Evolutionary conservation across 2,888 invertebrate species (phyloP), one percentile per base, ranked within the genome.

Genomic region (Hyalella azteca): DNA sequence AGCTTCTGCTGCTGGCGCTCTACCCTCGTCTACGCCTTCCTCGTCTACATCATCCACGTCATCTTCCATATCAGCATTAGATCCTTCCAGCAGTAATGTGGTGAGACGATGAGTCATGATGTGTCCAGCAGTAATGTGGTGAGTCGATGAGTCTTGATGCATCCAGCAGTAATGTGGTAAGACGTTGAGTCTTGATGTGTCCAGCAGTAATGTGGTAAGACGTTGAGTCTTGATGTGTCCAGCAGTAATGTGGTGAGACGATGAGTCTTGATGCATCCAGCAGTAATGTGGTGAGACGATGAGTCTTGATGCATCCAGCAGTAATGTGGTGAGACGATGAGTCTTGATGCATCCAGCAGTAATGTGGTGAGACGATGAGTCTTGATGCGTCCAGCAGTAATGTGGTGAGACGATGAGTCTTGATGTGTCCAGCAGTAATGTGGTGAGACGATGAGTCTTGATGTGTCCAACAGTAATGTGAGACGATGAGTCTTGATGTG

Each of bases 51-150:
- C 66, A 13, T 66, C 66, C 66, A 66, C 66, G 11, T 36, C 66
- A 32, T 66, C 66, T 36, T 66, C 66, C 66, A 66, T 66, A 32
- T 66, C 66, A 36, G 66, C 66, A n/a, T 19, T 66, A 36, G 66
- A 66, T 19, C 66, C 66, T n/a, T 36, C 36, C 66, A 36, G 19
- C 66, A 66, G 66, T 22, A 66, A 19, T 66, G 66, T 59, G 59
- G 54, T 54, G 11, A 54, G 54, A 15, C n/a, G 9, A 45, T 45
- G 45, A n/a, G n/a, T n/a, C n/a, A n/a, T n/a, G 22, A 54, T 22
- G 15, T 22, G 15, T 7, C 15, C 11, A 45, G 45, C 45, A 45
- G 45, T 45, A 45, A 15, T 45, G 45, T 59, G 59, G 59, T 59
- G 59, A 59, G 59, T 13, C 11, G 26, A 7, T 22, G 13, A 7